Conservation (phyloP, 2,888 invertebrate genomes). For the Chouioia cunea region DNA sequence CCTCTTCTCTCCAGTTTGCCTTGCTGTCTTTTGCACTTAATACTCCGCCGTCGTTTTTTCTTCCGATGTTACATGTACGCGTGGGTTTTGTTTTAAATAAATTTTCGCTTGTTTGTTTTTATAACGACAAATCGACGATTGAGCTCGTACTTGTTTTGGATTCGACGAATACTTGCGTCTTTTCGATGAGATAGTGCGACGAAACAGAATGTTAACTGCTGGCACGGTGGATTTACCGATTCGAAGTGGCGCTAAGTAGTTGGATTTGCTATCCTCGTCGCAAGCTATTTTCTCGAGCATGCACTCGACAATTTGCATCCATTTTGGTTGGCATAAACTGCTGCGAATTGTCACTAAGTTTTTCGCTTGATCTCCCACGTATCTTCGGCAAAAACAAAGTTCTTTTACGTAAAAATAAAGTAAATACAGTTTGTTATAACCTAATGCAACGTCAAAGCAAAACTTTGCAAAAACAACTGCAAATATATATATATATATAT, state of each 20-base stretch:
- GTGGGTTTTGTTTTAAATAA: too few relatives aligned
- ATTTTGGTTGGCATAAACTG: neutral
- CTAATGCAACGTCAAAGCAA: neutral
- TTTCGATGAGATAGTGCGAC: constrained; percentile 26
- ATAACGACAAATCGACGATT: too few relatives aligned
- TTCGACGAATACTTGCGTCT: neutral
- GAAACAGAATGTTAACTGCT: neutral
- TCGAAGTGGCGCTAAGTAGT: too few relatives aligned
- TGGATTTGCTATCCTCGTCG: constrained; percentile 9
- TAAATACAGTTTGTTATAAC: neutral
- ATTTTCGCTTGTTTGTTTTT: too few relatives aligned
- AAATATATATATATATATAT: too few relatives aligned
- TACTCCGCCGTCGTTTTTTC: too few relatives aligned
- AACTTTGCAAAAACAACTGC: too few relatives aligned
- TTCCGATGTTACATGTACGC: too few relatives aligned
- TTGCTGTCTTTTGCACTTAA: neutral
- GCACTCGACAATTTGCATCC: constrained; percentile 17
- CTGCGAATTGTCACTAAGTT: neutral
- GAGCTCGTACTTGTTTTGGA: too few relatives aligned
- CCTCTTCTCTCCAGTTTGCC: constrained; percentile 30
- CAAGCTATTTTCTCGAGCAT: constrained; percentile 29
- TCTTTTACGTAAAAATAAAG: too few relatives aligned
- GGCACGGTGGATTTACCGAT: neutral
- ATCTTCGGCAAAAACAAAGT: too few relatives aligned
- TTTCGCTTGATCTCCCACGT: neutral